Evolutionary conservation across 2,797 vertebrate species (phyloP).

Genomic region (Mus caroli): DNA sequence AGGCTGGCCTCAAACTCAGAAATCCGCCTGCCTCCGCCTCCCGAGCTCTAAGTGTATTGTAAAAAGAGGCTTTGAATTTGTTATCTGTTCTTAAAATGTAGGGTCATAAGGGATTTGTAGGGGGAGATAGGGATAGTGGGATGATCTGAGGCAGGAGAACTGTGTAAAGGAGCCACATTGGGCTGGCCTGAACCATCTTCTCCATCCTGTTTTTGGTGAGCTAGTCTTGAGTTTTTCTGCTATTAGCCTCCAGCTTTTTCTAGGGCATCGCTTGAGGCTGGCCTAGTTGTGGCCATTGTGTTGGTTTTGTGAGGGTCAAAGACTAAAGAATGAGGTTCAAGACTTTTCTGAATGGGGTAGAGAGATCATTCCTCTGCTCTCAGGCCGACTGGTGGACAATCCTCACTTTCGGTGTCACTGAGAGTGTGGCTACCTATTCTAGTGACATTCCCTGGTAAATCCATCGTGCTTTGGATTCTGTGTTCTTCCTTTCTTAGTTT

Average conservation of each 20-base stretch:
- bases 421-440: conserved; percentile 35
- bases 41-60: background rate
- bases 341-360: conserved; percentile 40
- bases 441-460: conserved; percentile 67
- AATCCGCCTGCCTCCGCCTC: too few relatives aligned
- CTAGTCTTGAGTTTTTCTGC: background rate
- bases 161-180: background rate
- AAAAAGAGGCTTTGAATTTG: background rate
- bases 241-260: conserved; percentile 2
- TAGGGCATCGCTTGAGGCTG: conserved; percentile 35
- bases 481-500: conserved; percentile 57
- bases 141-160: background rate
- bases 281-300: background rate
- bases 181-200: background rate
- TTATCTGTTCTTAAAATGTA: background rate
- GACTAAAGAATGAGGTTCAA: conserved; percentile 40
- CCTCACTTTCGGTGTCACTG: conserved; percentile 29
- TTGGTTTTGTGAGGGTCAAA: conserved; percentile 38
- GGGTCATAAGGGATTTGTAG: background rate
- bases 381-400: conserved; percentile 7
- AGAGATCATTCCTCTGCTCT: conserved; percentile 21
- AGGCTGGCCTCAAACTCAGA: too few relatives aligned
- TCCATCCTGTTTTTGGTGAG: background rate
- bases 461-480: background rate
- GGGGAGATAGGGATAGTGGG: background rate